Evolutionary conservation across 1,140 invertebrate species (phyloP).

Genomic region (Apis laboriosa): DNA sequence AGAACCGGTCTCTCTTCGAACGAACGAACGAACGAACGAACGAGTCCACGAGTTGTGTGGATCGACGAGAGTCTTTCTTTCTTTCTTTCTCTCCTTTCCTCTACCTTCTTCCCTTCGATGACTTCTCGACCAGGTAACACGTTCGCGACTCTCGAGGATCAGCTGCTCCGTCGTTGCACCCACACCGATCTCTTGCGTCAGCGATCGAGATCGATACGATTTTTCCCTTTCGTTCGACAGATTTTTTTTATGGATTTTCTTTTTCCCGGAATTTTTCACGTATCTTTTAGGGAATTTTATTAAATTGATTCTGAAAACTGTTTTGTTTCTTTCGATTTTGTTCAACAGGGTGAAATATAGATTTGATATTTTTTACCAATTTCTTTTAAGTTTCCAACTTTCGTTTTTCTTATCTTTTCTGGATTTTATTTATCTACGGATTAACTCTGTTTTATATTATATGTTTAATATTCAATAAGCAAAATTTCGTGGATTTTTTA

Average conservation of each 20-base stretch:
- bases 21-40: constrained; percentile 27
- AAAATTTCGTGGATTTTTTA: too few relatives aligned
- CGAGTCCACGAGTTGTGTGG: not conserved
- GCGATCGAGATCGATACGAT: not conserved
- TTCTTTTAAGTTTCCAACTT: too few relatives aligned
- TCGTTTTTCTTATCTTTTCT: too few relatives aligned
- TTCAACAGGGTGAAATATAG: too few relatives aligned
- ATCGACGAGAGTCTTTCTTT: constrained; percentile 17
- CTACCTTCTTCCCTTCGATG: not conserved
- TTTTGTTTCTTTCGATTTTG: too few relatives aligned
- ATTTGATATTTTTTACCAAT: too few relatives aligned
- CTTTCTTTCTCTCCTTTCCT: not conserved
- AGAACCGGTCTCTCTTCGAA: constrained; percentile 56
- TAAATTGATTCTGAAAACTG: too few relatives aligned
- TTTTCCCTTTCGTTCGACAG: not conserved
- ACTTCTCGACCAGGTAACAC: not conserved
- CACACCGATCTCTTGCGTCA: constrained; percentile 33
- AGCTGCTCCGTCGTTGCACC: constrained; percentile 52
- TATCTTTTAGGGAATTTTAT: too few relatives aligned
- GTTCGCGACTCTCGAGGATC: not conserved
- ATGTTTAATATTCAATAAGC: too few relatives aligned
- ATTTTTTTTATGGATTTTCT: not conserved
- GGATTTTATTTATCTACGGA: too few relatives aligned
- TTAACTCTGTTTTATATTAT: too few relatives aligned
- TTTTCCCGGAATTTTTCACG: not conserved